A percentile compares a stretch with the other conserved stretches of the same genome.
phyloP scores from a whole-genome alignment of 2,113 vertebrate genomes.

The Globicephala melas region DNA sequence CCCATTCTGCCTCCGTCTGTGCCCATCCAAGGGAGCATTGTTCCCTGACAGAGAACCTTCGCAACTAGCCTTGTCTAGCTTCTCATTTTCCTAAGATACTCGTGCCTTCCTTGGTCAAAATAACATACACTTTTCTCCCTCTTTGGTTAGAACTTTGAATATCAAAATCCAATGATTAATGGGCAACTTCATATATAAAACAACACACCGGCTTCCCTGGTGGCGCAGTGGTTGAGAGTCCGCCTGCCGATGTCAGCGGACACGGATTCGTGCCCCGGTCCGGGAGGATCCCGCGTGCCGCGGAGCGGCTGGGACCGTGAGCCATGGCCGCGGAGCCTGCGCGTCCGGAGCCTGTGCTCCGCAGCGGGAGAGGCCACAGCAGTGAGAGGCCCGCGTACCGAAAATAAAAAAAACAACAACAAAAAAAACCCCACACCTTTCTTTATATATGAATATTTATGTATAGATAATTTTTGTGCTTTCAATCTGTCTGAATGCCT shows the following conservation, averaged over 20 bases:
- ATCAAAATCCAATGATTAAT: not conserved
- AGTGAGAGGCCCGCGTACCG: too few species aligned
- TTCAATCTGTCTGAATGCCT: not conserved
- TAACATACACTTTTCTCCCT: not conserved
- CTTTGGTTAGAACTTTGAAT: not conserved
- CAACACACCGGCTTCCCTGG: not conserved
- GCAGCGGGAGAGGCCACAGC: too few species aligned
- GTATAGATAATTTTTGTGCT: not conserved
- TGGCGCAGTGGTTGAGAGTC: too few species aligned
- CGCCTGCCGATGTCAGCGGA: too few species aligned
- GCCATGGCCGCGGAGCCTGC: too few species aligned
- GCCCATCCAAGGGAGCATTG: not conserved
- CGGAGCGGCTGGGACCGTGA: too few species aligned
- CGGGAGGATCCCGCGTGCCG: too few species aligned
- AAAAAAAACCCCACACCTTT: not conserved
- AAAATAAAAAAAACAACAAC: too few species aligned
- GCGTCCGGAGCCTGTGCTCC: too few species aligned
- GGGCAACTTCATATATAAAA: not conserved
- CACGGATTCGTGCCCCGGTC: too few species aligned
- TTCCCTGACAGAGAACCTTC: not conserved
- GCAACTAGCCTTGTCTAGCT: not conserved
- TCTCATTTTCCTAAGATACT: not conserved
- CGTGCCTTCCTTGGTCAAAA: not conserved
- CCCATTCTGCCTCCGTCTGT: not conserved
- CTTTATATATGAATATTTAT: not conserved